A percentile compares a stretch with the other conserved stretches of the same genome.
phyloP scores from a whole-genome alignment of 2,888 invertebrate genomes.

The Drosophila hawaiiensis region DNA sequence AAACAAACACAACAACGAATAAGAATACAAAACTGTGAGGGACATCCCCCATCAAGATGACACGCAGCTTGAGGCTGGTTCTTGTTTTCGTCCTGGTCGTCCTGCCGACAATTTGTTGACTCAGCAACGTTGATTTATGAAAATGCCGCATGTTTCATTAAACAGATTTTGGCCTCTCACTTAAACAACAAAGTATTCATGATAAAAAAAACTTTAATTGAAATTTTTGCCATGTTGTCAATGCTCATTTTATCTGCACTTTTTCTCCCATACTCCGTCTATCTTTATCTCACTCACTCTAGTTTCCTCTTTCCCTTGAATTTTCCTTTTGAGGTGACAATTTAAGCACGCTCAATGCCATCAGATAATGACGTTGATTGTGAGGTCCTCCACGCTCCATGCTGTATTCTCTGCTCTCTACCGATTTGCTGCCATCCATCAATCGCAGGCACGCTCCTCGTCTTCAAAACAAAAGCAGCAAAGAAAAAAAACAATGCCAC shows the following conservation, averaged over 20 bases:
- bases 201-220: conserved; percentile 46
- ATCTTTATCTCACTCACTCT: neutral
- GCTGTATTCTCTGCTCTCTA: conserved; percentile 5
- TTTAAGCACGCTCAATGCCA: conserved; percentile 68
- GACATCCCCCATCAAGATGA: conserved; percentile 3
- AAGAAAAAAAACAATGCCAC: conserved; percentile 52
- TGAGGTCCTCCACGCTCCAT: conserved; percentile 32
- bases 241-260: conserved; percentile 17
- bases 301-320: neutral
- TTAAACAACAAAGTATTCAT: conserved; percentile 26
- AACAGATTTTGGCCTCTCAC: conserved; percentile 46
- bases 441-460: conserved; percentile 61
- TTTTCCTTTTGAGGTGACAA: conserved; percentile 60
- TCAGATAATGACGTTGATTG: conserved; percentile 72
- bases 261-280: neutral
- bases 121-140: conserved; percentile 47
- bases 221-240: conserved; percentile 45
- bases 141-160: conserved; percentile 54
- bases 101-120: conserved; percentile 18
- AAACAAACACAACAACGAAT: neutral
- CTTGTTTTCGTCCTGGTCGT: neutral
- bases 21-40: conserved; percentile 4
- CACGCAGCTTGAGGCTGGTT: conserved; percentile 1
- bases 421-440: conserved; percentile 62
- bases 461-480: conserved; percentile 15